Conservation (phyloP, 2,888 invertebrate species). For the Meteorus cinctellus region DNA sequence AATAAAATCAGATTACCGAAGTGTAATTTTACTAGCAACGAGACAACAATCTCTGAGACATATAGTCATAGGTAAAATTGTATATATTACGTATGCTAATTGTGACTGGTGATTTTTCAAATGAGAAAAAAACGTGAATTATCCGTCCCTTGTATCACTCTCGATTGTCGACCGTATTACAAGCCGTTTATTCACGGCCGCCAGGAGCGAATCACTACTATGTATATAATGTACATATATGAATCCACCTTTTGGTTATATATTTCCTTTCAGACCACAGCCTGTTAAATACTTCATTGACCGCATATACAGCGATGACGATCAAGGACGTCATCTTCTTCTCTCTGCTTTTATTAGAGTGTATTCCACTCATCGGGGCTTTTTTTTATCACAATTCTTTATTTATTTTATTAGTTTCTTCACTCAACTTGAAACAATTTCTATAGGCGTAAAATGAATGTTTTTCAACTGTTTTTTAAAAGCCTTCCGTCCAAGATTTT, state of each 20-base stretch:
- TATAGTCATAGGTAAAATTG: conserved; percentile 17
- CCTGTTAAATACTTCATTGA: conserved; percentile 19
- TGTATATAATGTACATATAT: neutral
- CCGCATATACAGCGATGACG: conserved; percentile 4
- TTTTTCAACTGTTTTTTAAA: neutral
- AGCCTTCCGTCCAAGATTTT: neutral
- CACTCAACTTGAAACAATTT: neutral
- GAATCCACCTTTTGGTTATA: neutral
- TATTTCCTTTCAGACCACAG: conserved; percentile 9
- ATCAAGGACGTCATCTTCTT: conserved; percentile 35
- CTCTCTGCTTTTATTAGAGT: conserved; percentile 6
- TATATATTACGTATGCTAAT: conserved; percentile 42
- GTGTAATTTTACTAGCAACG: conserved; percentile 1
- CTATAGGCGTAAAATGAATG: neutral
- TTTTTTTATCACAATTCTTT: conserved; percentile 1
- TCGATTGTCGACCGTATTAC: conserved; percentile 33
- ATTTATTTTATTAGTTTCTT: neutral
- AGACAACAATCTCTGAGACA: conserved; percentile 34
- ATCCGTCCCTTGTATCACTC: conserved; percentile 37
- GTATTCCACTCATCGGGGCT: neutral
- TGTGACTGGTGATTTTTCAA: conserved; percentile 24
- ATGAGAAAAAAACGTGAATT: conserved; percentile 11
- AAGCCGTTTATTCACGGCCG: conserved; percentile 33
- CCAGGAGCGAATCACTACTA: conserved; percentile 17
- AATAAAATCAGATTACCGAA: conserved; percentile 30